Evolutionary conservation across 2,797 vertebrate genomes (phyloP), one percentile per base, ranked within the genome.

Genomic region (Sebastiscus albofasciatus): DNA sequence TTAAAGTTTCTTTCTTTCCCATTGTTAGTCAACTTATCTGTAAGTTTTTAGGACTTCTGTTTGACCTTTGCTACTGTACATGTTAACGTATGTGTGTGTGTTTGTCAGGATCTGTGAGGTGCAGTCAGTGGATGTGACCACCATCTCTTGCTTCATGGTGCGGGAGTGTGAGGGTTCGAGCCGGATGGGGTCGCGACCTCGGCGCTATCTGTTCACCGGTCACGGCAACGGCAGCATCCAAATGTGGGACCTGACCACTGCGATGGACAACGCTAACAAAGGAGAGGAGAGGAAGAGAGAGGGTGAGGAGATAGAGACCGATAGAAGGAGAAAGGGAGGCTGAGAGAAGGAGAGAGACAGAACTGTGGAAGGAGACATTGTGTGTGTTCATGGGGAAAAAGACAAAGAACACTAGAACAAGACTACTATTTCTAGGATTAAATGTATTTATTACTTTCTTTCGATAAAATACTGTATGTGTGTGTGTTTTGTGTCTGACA

Each of bases 161-260:
- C 92, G 98, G 5, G 98, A 99, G 91, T 99, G 98, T 29, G 98
- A 99, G 88, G 98, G 97, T 11, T 99, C 98, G 67, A 99, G 98
- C 77, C 95, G 98, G 68, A 99, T 99, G 98, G 98, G 98, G 71
- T 99, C 98, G 0, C 93, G 98, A 67, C 98, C 98, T 0, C 95
- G 98, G 0, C 97, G 98, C 29, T 99, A 99, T 91, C 93, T 99
- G 88, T 99, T 99, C 90, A 99, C 98, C 0, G 98, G 98, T 8
- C 98, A 99, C 6, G 97, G 97, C 3, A 99, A 99, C 5, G 98
- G 98, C 76, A 98, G 98, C 95, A 99, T 99, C 86, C 98, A 99
- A 84, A 99, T 99, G 97, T 99, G 98, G 98, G 98, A 99, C 87
- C 96, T 99, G 86, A 99, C 97, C 68, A 99, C 98, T 0, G 98